Evolutionary conservation across 2,888 invertebrate species (phyloP), one percentile per base, ranked within the genome.

Genomic region (Chorisops tibialis): DNA sequence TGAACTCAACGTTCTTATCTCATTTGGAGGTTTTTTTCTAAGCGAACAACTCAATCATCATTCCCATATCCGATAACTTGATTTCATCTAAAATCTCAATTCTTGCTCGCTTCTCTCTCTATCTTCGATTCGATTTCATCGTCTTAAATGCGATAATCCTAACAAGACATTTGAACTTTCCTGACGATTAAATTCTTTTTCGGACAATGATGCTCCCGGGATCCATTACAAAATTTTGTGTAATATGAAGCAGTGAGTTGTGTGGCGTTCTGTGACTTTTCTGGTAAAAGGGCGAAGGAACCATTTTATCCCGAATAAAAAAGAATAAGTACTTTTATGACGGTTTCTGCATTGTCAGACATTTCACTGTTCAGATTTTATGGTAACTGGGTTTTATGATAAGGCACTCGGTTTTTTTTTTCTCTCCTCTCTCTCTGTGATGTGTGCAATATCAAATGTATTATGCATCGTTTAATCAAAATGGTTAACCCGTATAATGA

Each of bases 381-480:
- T 52, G 52, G 52, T 16, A 19, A 52, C 16, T 21, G 18, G 50
- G 52, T 38, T 52, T 52, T 38, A 52, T 52, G 52, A 52, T 52
- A 52, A 52, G 22, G 52, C 30, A 30, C 5, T 7, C 9, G 9
- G 7, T 30, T 30, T 30, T 30, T 30, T 9, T n/a, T n/a, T n/a
- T 4, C 4, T 4, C 39, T 39, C 45, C 16, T 19, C 16, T 4
- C 16, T 45, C 45, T 16, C 18, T n/a, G n/a, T 30, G 30, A 30
- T 30, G 30, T 30, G 30, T 30, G 30, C 30, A 30, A 5, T 9
- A 30, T 30, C 30, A 30, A 43, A 54, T 54, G 54, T 54, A 54
- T 54, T 54, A 54, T 54, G 54, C 54, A 54, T 54, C 54, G 54
- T 54, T 54, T 54, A 54, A 54, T 54, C 54, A 54, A 41, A 43